These are phyloP conservation scores for Lordiphosa mommai DNA, from an alignment of 1,140 invertebrate genomes.

Conservation along the genomic window DNA sequence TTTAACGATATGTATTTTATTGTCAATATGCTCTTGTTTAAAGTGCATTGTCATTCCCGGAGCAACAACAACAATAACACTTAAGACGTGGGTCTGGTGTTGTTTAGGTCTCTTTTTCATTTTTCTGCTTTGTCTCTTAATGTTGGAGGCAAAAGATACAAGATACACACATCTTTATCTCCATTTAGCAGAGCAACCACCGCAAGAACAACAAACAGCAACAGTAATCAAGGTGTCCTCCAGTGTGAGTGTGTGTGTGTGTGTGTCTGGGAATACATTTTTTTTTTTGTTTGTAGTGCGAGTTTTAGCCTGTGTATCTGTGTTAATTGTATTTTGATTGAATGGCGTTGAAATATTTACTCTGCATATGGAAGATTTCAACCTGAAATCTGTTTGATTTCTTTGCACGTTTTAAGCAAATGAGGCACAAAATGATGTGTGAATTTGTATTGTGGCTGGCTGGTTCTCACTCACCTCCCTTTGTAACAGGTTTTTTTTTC, in stretches of 20 bases:
- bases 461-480: neutral
- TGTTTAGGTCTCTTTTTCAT: neutral
- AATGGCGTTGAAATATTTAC: conserved; percentile 56
- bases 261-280: conserved; percentile 14
- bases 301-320: conserved; percentile 11
- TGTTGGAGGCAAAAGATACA: conserved; percentile 3
- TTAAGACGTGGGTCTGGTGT: neutral
- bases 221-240: conserved; percentile 17
- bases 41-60: neutral
- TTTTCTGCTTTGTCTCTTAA: neutral
- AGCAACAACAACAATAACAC: neutral
- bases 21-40: neutral
- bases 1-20: neutral
- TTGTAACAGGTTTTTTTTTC: conserved; percentile 47
- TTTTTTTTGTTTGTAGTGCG: neutral
- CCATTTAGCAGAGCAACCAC: conserved; percentile 12
- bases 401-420: neutral
- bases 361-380: conserved; percentile 23
- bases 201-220: conserved; percentile 5
- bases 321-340: conserved; percentile 72
- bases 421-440: conserved; percentile 1
- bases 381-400: conserved; percentile 22
- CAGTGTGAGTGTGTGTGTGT: conserved; percentile 2
- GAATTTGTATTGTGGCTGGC: neutral
- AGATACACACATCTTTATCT: conserved; percentile 12